Base-by-base conservation (phyloP, 2,888 invertebrate genomes). In the Asteroscopus sphinx region DNA sequence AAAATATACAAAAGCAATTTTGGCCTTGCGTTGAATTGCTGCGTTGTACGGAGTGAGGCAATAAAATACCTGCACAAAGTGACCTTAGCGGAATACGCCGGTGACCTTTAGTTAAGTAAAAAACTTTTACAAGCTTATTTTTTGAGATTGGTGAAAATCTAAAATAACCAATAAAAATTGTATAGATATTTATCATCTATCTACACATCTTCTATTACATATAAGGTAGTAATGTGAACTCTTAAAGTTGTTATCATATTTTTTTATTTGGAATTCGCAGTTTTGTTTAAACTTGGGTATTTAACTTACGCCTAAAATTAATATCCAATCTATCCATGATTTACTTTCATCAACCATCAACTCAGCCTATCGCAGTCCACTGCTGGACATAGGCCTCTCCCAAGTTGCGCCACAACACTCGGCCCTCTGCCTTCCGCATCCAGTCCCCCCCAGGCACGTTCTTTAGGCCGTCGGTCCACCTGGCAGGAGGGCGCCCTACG, bases 1-100 rank as follows among this genome's bases (percentile, higher is more conserved):
- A 83, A 86, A 88, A 85, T 80, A 86, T 78, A 83, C 80, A 85
- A 87, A 88, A 85, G 84, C 85, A 85, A 86, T 88, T 87, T 82
- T 78, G 88, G 87, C 92, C 92, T 93, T 91, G 92, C 83, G 81
- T 88, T 84, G 87, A 85, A 91, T 89, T 86, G 87, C 87, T 86
- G 76, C 82, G 87, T 86, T 84, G 86, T 86, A 85, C 80, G 53
- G 77, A 83, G 86, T 91, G 91, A 86, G 82, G 90, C 89, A 90
- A 90, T 90, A 86, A 89, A 88, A 90, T 89, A 86, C 86, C 86
- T 87, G 86, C 85, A 88, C 85, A 85, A 87, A 85, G 74, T 88
- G 92, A 91, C 92, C 92, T 93, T 90, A 91, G 85, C 85, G 82
- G 86, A 88, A 90, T 88, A 90, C 83, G 84, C 82, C 65, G 84